Evolutionary conservation across 2,113 vertebrate species (phyloP).

Genomic region (Channa maculata): DNA sequence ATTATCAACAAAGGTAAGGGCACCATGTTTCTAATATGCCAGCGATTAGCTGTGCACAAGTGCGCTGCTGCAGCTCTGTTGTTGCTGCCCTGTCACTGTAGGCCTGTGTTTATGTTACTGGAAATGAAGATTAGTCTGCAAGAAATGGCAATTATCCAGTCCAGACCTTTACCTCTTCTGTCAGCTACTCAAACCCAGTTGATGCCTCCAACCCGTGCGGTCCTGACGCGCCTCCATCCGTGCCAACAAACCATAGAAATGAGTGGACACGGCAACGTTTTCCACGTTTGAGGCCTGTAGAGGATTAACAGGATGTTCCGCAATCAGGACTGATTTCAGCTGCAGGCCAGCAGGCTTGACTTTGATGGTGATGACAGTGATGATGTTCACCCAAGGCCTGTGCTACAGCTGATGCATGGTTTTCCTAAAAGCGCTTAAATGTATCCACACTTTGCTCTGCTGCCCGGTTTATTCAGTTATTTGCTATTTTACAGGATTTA

Average conservation of each 20-base stretch:
- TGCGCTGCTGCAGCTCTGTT: constrained; percentile 38
- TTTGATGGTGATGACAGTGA: constrained; percentile 51
- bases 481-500: background rate
- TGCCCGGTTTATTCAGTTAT: background rate
- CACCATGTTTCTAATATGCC: constrained; percentile 53
- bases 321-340: constrained; percentile 1
- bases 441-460: background rate
- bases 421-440: background rate
- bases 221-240: constrained; percentile 23
- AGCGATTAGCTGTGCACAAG: constrained; percentile 30
- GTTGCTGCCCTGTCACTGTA: constrained; percentile 19
- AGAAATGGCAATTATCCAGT: constrained; percentile 19
- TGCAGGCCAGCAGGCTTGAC: constrained; percentile 51
- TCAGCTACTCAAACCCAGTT: constrained; percentile 20
- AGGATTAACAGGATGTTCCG: background rate
- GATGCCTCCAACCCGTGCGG: constrained; percentile 49
- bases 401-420: background rate
- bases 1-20: constrained; percentile 83
- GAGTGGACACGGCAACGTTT: background rate
- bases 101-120: constrained; percentile 44
- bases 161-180: background rate
- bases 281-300: constrained; percentile 17
- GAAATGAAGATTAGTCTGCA: background rate
- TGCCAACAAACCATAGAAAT: background rate
- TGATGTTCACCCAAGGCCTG: constrained; percentile 40